Base-by-base conservation (phyloP, 1,140 invertebrate species). In the Tetramorium parvispinum region DNA sequence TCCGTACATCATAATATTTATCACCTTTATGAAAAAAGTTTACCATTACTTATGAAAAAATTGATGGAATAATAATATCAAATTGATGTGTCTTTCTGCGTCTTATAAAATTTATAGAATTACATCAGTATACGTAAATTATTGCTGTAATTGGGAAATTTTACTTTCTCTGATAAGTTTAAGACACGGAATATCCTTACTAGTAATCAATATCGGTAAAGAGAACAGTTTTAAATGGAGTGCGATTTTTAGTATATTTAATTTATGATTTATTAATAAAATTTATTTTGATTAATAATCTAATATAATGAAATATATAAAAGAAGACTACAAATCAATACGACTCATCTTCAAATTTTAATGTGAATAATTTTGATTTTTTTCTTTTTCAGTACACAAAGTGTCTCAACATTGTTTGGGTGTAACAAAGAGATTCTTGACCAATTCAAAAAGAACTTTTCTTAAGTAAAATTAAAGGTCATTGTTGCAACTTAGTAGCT, bases 21-120 rank as follows among this genome's bases (percentile, higher is more conserved):
- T 65, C 18, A 18, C 18, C 13, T 24, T 61, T 13, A 55, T 65
- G 40, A 79, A 76, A 43, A 55, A 53, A 71, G n/a, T 46, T 24
- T 57, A 40, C 37, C n/a, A n/a, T 51, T 46, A 27, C 7, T 61
- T 11, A 55, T 65, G 40, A 79, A 76, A 43, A 55, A 53, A 53
- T 53, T 40, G 2, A 27, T 11, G 21, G 32, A 32, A 32, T 32
- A 32, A 55, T 24, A 0, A 13, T 32, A 59, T 5, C 4, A 65
- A 16, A 68, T 53, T 53, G n/a, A 49, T n/a, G 21, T 59, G 68
- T 88, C 4, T 85, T 78, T 32, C 18, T 65, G 66, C 79, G n/a
- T n/a, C n/a, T n/a, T 77, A 57, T 55, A 7, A 66, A 68, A 46
- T 40, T 21, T 81, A 18, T 57, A 59, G 21, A 82, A 70, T 37